A percentile compares a stretch with the other conserved stretches of the same genome.
Evolutionary conservation across 2,797 vertebrate species (phyloP).

Genomic region (Bovichtus diacanthus): DNA sequence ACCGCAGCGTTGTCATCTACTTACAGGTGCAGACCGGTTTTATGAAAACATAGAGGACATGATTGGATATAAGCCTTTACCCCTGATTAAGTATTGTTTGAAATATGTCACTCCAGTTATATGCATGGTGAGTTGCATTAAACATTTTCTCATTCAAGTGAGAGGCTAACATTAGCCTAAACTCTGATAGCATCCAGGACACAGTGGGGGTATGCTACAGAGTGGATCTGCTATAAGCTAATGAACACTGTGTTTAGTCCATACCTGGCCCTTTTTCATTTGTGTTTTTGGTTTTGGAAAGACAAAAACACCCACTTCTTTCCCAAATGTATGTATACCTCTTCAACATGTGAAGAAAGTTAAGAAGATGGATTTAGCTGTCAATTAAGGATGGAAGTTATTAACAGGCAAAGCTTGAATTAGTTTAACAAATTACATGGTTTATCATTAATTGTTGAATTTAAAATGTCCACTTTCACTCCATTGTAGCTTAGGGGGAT

Average conservation of each 20-base stretch:
- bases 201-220: no score
- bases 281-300: background rate
- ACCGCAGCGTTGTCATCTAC: conserved; percentile 16
- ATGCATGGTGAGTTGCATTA: conserved; percentile 80
- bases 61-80: conserved; percentile 84
- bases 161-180: no score
- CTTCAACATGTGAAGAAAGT: background rate
- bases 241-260: background rate
- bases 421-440: background rate
- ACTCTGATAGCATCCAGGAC: no score
- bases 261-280: background rate
- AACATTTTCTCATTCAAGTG: background rate
- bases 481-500: background rate
- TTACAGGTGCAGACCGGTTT: conserved; percentile 81
- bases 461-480: background rate
- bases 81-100: conserved; percentile 83
- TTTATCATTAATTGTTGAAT: background rate
- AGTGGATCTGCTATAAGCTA: no score
- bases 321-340: background rate
- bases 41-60: conserved; percentile 86
- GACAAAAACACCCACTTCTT: no score
- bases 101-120: conserved; percentile 84
- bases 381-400: background rate
- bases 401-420: background rate
- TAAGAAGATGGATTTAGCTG: background rate